Conservation (phyloP, 1,140 invertebrate genomes). For the Platorchestia sp. region DNA sequence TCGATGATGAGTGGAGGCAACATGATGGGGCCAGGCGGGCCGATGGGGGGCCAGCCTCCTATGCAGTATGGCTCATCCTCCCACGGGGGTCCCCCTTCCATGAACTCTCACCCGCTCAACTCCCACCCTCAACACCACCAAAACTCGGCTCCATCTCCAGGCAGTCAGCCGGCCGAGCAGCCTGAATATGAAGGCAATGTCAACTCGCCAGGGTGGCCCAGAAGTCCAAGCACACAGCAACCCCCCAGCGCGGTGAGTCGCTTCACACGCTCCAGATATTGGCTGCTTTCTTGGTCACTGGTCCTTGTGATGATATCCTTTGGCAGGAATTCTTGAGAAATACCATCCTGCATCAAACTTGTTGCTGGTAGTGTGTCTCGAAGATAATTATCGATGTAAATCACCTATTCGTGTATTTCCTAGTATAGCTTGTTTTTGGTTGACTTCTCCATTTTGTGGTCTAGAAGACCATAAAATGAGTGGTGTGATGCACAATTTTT, state of each 20-base stretch:
- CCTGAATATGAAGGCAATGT: conserved; percentile 89
- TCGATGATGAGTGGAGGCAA: conserved; percentile 40
- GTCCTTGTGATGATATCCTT: no score
- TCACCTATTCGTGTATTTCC: no score
- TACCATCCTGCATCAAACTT: no score
- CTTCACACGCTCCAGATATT: no score
- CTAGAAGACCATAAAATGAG: no score
- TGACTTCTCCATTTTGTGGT: no score
- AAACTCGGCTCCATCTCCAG: conserved; percentile 82
- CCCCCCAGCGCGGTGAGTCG: conserved; percentile 85
- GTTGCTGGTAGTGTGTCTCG: no score
- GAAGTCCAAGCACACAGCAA: conserved; percentile 75
- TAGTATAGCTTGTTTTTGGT: no score
- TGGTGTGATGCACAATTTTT: neutral
- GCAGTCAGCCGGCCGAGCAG: conserved; percentile 85
- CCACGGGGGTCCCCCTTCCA: conserved; percentile 27
- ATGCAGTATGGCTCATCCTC: conserved; percentile 42
- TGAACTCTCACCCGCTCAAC: conserved; percentile 42
- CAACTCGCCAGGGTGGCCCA: conserved; percentile 80
- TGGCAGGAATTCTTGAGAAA: no score
- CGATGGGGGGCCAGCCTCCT: conserved; percentile 64
- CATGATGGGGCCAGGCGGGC: conserved; percentile 63
- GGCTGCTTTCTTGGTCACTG: no score
- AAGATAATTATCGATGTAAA: no score
- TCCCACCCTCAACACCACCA: conserved; percentile 73